phyloP scores from a whole-genome alignment of 1,140 invertebrate species.

The Elysia chlorotica region DNA sequence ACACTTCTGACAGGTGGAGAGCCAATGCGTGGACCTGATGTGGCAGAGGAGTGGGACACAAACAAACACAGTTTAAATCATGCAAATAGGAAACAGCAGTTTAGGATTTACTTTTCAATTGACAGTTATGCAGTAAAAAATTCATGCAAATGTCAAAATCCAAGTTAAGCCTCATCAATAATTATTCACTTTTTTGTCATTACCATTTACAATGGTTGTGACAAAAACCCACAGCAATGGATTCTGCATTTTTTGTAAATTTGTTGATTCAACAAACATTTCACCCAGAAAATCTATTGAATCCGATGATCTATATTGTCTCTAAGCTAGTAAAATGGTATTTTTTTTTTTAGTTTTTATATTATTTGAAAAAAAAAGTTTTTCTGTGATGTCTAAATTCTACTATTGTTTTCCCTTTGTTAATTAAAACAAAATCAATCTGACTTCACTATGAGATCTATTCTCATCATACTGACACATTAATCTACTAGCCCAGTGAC shows the following conservation, averaged over 20 bases:
- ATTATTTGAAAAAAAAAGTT: too few relatives aligned
- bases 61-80: background rate
- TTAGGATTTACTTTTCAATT: background rate
- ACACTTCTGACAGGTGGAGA: slow-evolving; percentile 80
- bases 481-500: background rate
- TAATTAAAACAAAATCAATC: background rate
- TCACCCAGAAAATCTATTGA: too few relatives aligned
- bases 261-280: too few relatives aligned
- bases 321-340: too few relatives aligned
- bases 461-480: background rate
- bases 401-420: too few relatives aligned
- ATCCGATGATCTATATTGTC: too few relatives aligned
- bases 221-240: background rate
- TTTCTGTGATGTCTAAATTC: too few relatives aligned
- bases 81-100: background rate
- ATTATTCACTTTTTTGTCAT: background rate
- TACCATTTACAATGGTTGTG: background rate
- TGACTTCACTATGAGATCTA: background rate
- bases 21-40: slow-evolving; percentile 71
- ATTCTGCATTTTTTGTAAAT: too few relatives aligned
- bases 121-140: too few relatives aligned
- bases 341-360: too few relatives aligned
- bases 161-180: background rate
- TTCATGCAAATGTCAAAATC: too few relatives aligned
- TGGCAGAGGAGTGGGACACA: background rate